These are phyloP conservation scores for Channa maculata DNA, from an alignment of 2,113 vertebrate species.

Conservation along the genomic window DNA sequence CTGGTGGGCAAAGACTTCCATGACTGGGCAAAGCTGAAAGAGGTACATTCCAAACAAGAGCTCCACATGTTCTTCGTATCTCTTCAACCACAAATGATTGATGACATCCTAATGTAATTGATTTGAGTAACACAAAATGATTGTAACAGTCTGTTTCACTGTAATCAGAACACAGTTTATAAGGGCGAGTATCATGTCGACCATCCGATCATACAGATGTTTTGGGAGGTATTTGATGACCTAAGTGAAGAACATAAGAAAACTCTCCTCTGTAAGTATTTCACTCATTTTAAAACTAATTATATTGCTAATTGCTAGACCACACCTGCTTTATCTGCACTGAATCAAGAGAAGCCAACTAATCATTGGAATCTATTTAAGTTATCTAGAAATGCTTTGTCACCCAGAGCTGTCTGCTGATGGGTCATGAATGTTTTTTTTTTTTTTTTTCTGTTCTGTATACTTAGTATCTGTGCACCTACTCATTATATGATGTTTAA, in stretches of 20 bases:
- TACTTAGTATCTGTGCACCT: too few relatives aligned
- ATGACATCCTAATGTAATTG: neutral
- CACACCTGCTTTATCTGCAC: neutral
- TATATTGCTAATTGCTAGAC: neutral
- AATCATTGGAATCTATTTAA: neutral
- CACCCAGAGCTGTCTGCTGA: neutral
- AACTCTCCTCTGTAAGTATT: slow-evolving; percentile 85
- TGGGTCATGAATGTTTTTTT: too few relatives aligned
- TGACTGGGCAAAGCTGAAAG: slow-evolving; percentile 83
- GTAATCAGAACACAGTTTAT: slow-evolving; percentile 81
- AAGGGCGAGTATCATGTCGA: slow-evolving; percentile 28
- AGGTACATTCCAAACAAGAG: slow-evolving; percentile 68
- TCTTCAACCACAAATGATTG: neutral
- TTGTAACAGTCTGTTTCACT: neutral
- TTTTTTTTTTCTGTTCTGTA: too few relatives aligned
- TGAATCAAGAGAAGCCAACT: too few relatives aligned
- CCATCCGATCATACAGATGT: slow-evolving; percentile 81
- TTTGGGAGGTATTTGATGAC: slow-evolving; percentile 88
- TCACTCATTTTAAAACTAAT: neutral
- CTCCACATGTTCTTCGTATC: neutral
- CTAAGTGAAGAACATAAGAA: slow-evolving; percentile 82
- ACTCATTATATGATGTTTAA: too few relatives aligned
- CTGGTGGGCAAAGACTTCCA: slow-evolving; percentile 80
- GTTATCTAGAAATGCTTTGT: neutral
- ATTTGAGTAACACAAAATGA: neutral